Percentiles rank a stretch among this genome's conserved stretches.
phyloP scores from a whole-genome alignment of 2,888 invertebrate species.

The Epirrhoe alternata region DNA sequence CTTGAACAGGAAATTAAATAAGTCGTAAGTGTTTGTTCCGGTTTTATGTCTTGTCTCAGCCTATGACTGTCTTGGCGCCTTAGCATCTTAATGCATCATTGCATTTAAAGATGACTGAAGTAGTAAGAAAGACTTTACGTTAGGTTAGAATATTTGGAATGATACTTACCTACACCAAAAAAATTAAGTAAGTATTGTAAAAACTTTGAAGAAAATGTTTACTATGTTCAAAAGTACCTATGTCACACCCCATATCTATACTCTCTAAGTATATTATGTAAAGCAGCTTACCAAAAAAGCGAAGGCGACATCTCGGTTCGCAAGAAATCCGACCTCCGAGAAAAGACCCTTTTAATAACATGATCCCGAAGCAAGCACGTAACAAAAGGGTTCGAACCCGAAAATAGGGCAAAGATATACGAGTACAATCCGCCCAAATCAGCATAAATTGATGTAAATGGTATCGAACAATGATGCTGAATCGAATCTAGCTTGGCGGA shows the following conservation, averaged over 20 bases:
- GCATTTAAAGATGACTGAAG: no score
- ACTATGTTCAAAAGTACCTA: no score
- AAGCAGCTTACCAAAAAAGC: slow-evolving; percentile 14
- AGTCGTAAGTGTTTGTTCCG: slow-evolving; percentile 18
- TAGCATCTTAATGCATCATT: background rate
- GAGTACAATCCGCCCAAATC: slow-evolving; percentile 25
- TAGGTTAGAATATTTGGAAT: background rate
- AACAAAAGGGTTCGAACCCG: slow-evolving; percentile 24
- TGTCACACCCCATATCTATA: background rate
- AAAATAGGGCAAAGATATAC: slow-evolving; percentile 26
- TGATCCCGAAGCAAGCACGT: slow-evolving; percentile 35
- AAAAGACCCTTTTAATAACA: slow-evolving; percentile 33
- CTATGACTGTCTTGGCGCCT: background rate
- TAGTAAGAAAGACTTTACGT: no score
- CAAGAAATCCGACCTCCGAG: slow-evolving; percentile 19
- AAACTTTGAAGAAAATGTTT: no score
- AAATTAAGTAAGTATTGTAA: no score
- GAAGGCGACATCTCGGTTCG: slow-evolving; percentile 10
- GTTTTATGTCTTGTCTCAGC: slow-evolving; percentile 5
- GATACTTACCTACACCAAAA: no score
- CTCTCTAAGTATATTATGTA: slow-evolving; percentile 9
- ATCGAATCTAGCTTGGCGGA: background rate
- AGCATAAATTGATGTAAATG: slow-evolving; percentile 26
- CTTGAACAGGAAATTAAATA: slow-evolving; percentile 16
- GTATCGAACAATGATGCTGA: background rate